A percentile compares a stretch with the other conserved stretches of the same genome.
Conservation (phyloP, 2,888 invertebrate species). For the Zaprionus obscuricornis region DNA sequence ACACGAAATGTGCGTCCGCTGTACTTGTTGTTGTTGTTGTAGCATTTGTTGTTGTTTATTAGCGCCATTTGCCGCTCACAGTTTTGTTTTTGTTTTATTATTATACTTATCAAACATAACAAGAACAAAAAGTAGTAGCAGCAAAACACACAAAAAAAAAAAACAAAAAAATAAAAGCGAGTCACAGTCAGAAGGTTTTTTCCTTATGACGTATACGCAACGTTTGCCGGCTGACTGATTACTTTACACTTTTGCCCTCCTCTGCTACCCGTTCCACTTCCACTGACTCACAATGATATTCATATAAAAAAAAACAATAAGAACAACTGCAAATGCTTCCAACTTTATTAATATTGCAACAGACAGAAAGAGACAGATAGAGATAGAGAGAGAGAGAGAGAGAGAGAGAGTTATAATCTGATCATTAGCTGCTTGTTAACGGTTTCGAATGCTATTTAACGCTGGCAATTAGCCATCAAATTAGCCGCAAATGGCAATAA, state of each 20-base stretch:
- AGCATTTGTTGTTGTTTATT: slow-evolving; percentile 5
- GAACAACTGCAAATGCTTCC: no score
- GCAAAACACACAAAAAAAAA: neutral
- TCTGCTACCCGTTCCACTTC: no score
- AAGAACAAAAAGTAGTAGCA: neutral
- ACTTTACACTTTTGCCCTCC: neutral
- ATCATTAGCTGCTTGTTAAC: slow-evolving; percentile 7
- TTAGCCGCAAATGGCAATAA: slow-evolving; percentile 12
- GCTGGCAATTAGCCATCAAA: slow-evolving; percentile 12
- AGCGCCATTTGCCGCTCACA: slow-evolving; percentile 6
- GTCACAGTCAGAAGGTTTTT: slow-evolving; percentile 18
- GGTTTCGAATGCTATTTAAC: slow-evolving; percentile 10
- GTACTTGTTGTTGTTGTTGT: slow-evolving; percentile 4
- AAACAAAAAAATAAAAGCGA: slow-evolving; percentile 3
- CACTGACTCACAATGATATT: no score
- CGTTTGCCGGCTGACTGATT: slow-evolving; percentile 7
- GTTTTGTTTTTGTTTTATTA: slow-evolving; percentile 33
- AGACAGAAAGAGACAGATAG: no score
- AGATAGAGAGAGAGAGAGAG: no score
- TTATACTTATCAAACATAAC: neutral
- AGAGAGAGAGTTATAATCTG: neutral
- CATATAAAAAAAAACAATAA: no score
- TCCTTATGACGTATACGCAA: slow-evolving; percentile 47
- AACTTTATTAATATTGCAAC: no score
- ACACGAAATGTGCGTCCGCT: no score